A percentile compares a stretch with the other conserved stretches of the same genome.
Conservation (phyloP, 92 coral and sea anemone species). For the Anthopleura xanthogrammica region DNA sequence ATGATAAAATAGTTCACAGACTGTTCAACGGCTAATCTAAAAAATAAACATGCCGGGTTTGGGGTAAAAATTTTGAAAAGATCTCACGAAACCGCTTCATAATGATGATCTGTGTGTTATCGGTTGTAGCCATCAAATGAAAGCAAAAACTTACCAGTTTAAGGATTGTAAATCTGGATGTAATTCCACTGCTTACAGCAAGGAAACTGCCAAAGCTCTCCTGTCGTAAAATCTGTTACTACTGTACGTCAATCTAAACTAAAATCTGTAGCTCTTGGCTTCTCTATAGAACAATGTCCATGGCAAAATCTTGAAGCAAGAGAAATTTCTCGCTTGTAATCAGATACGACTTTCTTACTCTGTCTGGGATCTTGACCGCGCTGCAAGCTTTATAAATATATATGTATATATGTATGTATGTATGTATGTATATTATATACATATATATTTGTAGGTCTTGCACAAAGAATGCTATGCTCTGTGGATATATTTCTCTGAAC, state of each 20-base stretch:
- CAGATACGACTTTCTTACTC: constrained; percentile 9
- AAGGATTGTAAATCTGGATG: background rate
- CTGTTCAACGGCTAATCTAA: background rate
- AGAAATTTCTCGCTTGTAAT: constrained; percentile 7
- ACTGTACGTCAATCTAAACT: background rate
- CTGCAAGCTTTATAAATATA: background rate
- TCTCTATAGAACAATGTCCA: background rate
- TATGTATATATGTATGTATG: background rate
- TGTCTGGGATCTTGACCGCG: constrained; percentile 10
- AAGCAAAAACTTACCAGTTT: background rate
- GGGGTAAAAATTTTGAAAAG: background rate
- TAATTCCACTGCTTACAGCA: background rate
- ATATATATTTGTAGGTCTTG: background rate
- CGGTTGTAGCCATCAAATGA: background rate
- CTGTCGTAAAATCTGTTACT: background rate
- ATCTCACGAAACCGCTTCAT: background rate
- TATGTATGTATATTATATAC: background rate
- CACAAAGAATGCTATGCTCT: background rate
- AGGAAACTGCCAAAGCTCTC: background rate
- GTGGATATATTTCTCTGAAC: background rate
- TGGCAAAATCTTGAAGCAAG: background rate
- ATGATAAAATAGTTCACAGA: background rate
- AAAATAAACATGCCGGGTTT: background rate
- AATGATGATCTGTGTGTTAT: background rate
- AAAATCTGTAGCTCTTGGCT: background rate